Base-by-base conservation (phyloP, 2,797 vertebrate species). In the Psittacula echo region DNA sequence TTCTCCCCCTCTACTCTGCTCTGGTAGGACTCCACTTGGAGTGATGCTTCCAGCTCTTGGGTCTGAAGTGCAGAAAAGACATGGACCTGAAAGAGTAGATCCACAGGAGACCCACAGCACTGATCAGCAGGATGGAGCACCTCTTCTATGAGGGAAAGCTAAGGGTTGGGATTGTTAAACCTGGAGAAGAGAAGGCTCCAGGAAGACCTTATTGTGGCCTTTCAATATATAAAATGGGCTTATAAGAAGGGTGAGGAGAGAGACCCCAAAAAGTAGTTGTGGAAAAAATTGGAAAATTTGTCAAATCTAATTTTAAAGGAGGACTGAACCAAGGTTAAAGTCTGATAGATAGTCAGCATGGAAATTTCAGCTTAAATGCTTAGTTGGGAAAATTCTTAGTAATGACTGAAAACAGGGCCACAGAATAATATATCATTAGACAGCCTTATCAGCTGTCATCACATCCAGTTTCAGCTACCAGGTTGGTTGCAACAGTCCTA, bases 261-360 rank as follows among this genome's bases (percentile, higher is more conserved):
- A 11, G 9, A 10, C 23, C n/a, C 10, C 56, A 34, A 80, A 48
- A 48, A 81, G 7, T 4, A 21, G 19, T 20, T 71, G 45, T 6
- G 8, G 20, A 39, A 15, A 30, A 39, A 62, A 42, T 9, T 12
- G 24, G 24, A 86, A 74, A 68, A 77, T 27, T 45, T 47, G 3
- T 58, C 51, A 80, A 84, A 67, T 54, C 41, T 90, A 32, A 34
- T 86, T 94, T 88, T 92, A 74, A 78, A 83, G 21, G 30, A 66
- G 14, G 11, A 37, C 19, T 45, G 39, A 82, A 75, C 24, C 18
- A 87, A 77, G 19, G 9, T 56, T 93, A 23, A 87, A 62, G 3
- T 84, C 72, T 34, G 13, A 27, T 44, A 22, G 32, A 58, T 58
- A 73, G 5, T 51, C 10, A 17, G 7, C 24, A 45, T 30, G 8